These are phyloP conservation scores for Dicrostonyx torquatus DNA, from an alignment of 2,797 vertebrate genomes.

Conservation along the genomic window DNA sequence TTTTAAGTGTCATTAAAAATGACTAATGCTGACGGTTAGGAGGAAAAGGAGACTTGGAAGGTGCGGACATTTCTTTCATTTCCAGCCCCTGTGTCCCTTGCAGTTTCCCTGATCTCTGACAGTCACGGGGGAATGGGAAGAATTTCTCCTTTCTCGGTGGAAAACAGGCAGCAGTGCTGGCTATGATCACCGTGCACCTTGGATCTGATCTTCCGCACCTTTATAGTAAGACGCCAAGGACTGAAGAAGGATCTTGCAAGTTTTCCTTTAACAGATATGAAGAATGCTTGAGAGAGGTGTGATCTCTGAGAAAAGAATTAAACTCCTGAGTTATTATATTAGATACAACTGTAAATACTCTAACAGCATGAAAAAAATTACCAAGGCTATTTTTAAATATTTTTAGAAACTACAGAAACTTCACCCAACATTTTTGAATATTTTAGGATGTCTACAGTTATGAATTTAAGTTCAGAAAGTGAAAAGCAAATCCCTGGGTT, in stretches of 20 bases:
- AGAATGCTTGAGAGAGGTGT: not conserved
- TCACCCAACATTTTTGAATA: conserved; percentile 13
- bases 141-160: not conserved
- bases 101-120: not conserved
- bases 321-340: not conserved
- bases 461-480: not conserved
- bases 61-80: not conserved
- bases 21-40: not conserved
- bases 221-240: not conserved
- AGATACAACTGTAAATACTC: not conserved
- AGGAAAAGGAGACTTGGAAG: not conserved
- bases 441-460: not conserved
- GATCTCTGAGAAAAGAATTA: not conserved
- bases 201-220: not conserved
- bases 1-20: conserved; percentile 19
- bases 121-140: not conserved
- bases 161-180: not conserved
- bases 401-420: conserved; percentile 18
- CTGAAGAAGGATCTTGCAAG: not conserved
- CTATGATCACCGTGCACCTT: no score
- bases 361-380: not conserved
- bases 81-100: not conserved
- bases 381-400: not conserved
- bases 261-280: not conserved
- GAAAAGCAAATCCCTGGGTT: not conserved